Evolutionary conservation across 2,888 invertebrate species (phyloP), one percentile per base, ranked within the genome.

Genomic region (Carabus problematicus): DNA sequence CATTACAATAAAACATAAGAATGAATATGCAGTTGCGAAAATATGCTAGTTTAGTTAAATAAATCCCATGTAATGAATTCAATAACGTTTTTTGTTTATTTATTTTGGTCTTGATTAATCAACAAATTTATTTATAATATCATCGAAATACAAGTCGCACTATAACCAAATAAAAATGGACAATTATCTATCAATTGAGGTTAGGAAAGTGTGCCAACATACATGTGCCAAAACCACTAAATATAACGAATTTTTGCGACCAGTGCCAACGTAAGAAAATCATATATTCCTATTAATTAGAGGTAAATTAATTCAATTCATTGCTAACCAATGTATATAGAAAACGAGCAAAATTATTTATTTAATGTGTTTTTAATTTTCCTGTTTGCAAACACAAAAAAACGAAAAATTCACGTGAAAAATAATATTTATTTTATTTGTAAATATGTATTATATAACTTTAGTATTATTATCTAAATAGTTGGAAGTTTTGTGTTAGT

Each of bases 201-300:
- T n/a, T n/a, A n/a, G n/a, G n/a, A 47, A 71, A 71, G 74, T 76
- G 77, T 78, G 77, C 79, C 78, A 76, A 79, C 75, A 71, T 75
- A 75, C 71, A 75, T 75, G 76, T 78, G 78, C 76, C 79, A 79
- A 77, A 64, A 12, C 64, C 43, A 19, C 70, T 63, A 62, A 62
- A 56, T 39, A 18, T 56, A 63, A 41, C 16, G 43, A 63, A 73
- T 70, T 74, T 61, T 73, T 72, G 70, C 71, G 72, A 71, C 73
- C 70, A 72, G 75, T 74, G 74, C 75, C 75, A 75, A 73, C 72
- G 72, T 72, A 71, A 67, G 70, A 64, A 71, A 72, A 64, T 64
- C 56, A 69, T 61, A 62, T 67, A 66, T 69, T 69, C 68, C 68
- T 69, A 69, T 55, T 58, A 64, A 54, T 64, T 11, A 54, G 40